A percentile compares a stretch with the other conserved stretches of the same genome.
phyloP scores from a whole-genome alignment of 2,888 invertebrate species.

The Nomada goodeniana region DNA sequence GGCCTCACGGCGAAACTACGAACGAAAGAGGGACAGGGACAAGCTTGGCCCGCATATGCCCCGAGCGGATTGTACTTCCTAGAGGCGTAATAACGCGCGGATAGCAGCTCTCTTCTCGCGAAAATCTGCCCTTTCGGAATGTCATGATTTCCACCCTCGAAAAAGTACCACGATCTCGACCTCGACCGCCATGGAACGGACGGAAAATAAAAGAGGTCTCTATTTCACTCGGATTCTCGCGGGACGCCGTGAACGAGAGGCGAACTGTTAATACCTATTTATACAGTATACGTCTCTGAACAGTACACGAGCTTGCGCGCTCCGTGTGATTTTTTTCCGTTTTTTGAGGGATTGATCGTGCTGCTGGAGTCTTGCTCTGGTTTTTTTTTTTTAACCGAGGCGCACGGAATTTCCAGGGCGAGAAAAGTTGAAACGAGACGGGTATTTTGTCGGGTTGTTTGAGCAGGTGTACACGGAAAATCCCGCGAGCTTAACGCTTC shows the following conservation, averaged over 20 bases:
- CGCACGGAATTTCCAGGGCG: neutral
- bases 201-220: conserved; percentile 51
- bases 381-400: neutral
- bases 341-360: no score
- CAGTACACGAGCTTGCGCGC: neutral
- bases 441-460: neutral
- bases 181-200: conserved; percentile 48
- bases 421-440: conserved; percentile 5
- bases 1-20: conserved; percentile 72
- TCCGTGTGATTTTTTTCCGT: no score
- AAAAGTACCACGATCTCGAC: conserved; percentile 49
- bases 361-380: no score
- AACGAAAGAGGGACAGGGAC: conserved; percentile 72
- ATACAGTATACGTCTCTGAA: no score
- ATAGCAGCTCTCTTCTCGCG: conserved; percentile 70
- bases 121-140: conserved; percentile 78
- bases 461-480: neutral
- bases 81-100: conserved; percentile 80
- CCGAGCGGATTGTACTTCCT: conserved; percentile 71
- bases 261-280: no score
- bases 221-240: conserved; percentile 48
- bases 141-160: conserved; percentile 55
- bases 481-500: neutral
- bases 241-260: neutral
- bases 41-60: conserved; percentile 78